phyloP scores from a whole-genome alignment of 2,888 invertebrate genomes.

The Dryadula phaetusa region DNA sequence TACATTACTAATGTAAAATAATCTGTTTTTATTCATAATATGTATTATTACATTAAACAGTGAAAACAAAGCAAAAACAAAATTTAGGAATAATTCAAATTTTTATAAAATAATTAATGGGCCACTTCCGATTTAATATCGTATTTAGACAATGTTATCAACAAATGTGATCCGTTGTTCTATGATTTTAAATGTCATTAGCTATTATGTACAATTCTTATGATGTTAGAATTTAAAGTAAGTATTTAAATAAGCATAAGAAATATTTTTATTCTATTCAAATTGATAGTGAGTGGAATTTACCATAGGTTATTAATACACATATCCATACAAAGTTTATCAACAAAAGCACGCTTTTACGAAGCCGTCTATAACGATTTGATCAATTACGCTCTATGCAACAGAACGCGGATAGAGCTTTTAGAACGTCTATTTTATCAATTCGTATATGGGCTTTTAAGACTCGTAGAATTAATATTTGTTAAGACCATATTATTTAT shows the following conservation, averaged over 20 bases:
- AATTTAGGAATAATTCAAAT: too few relatives aligned
- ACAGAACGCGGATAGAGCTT: slow-evolving; percentile 37
- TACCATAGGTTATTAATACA: not conserved
- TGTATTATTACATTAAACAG: not conserved
- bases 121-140: too few relatives aligned
- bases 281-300: not conserved
- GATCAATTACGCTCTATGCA: slow-evolving; percentile 36
- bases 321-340: slow-evolving; percentile 22
- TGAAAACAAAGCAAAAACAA: not conserved
- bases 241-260: not conserved
- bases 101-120: too few relatives aligned
- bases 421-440: slow-evolving; percentile 36
- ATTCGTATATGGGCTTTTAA: slow-evolving; percentile 30
- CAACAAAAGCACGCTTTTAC: slow-evolving; percentile 26
- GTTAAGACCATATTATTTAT: not conserved
- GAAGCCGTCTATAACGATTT: slow-evolving; percentile 36
- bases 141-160: not conserved
- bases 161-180: not conserved
- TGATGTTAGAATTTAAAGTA: not conserved
- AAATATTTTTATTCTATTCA: slow-evolving; percentile 4
- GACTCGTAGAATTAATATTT: slow-evolving; percentile 14
- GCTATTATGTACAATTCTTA: not conserved
- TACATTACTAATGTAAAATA: too few relatives aligned
- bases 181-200: not conserved
- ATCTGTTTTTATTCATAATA: not conserved